A percentile compares a stretch with the other conserved stretches of the same genome.
Evolutionary conservation across 2,888 invertebrate genomes (phyloP).

Genomic region (Plagodis dolabraria): DNA sequence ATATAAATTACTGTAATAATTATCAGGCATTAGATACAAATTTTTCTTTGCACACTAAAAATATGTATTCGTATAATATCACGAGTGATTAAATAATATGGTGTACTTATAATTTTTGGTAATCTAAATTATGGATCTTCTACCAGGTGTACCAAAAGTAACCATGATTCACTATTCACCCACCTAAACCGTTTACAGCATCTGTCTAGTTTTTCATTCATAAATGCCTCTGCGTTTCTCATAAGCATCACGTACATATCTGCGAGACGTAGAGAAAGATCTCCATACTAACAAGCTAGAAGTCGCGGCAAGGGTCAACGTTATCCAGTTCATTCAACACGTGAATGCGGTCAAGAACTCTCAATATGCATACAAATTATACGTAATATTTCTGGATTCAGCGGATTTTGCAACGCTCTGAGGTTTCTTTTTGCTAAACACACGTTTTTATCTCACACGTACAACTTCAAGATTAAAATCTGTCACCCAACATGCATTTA

Average conservation of each 20-base stretch:
- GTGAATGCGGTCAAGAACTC: slow-evolving; percentile 14
- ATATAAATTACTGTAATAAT: too few species aligned
- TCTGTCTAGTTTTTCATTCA: slow-evolving; percentile 19
- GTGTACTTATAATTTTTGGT: too few species aligned
- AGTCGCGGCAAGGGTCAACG: slow-evolving; percentile 14
- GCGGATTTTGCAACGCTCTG: slow-evolving; percentile 4
- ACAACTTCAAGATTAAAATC: slow-evolving; percentile 35
- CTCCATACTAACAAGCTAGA: slow-evolving; percentile 20
- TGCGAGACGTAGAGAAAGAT: slow-evolving; percentile 6
- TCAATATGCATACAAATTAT: slow-evolving; percentile 40
- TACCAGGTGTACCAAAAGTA: too few species aligned
- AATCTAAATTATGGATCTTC: too few species aligned
- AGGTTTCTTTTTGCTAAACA: slow-evolving; percentile 26
- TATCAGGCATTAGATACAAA: too few species aligned
- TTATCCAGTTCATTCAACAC: slow-evolving; percentile 4
- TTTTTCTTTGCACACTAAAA: too few species aligned
- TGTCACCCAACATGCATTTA: slow-evolving; percentile 39
- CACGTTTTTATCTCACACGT: slow-evolving; percentile 34
- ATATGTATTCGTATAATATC: too few species aligned
- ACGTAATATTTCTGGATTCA: slow-evolving; percentile 14
- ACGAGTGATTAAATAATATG: too few species aligned
- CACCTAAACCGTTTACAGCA: slow-evolving; percentile 1
- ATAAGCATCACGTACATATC: slow-evolving; percentile 14
- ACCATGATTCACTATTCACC: too few species aligned
- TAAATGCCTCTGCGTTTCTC: slow-evolving; percentile 4